Evolutionary conservation across 2,113 vertebrate genomes (phyloP).

Genomic region (Ophiodon elongatus): DNA sequence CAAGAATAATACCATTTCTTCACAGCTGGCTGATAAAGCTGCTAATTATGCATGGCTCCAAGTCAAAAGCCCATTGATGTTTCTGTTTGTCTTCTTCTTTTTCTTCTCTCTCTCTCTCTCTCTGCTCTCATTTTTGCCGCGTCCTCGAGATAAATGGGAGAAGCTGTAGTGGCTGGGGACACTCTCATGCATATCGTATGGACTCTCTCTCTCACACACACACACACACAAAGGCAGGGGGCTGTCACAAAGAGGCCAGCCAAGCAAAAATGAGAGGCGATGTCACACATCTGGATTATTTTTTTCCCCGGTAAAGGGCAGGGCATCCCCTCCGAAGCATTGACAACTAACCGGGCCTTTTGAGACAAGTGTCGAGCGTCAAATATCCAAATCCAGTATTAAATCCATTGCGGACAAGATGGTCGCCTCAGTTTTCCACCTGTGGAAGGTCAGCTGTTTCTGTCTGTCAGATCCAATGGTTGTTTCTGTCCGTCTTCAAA

Average conservation of each 20-base stretch:
- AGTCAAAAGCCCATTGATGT: constrained; percentile 65
- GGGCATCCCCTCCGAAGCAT: constrained; percentile 7
- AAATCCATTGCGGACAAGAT: constrained; percentile 33
- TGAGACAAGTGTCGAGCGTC: constrained; percentile 58
- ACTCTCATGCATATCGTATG: constrained; percentile 56
- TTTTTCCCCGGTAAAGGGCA: constrained; percentile 34
- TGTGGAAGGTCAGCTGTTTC: constrained; percentile 48
- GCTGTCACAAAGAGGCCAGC: constrained; percentile 56
- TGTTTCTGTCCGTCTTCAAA: constrained; percentile 49
- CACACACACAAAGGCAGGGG: background rate
- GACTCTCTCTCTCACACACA: constrained; percentile 20
- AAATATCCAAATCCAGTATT: constrained; percentile 9
- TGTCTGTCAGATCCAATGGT: constrained; percentile 60
- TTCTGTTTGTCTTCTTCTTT: constrained; percentile 30
- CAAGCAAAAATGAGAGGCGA: constrained; percentile 64
- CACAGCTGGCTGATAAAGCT: constrained; percentile 75
- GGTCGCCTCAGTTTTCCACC: constrained; percentile 47
- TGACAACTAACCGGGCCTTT: constrained; percentile 29
- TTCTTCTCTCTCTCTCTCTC: constrained; percentile 12
- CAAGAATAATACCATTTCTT: constrained; percentile 64
- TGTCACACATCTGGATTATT: constrained; percentile 68
- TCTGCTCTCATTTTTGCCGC: constrained; percentile 29
- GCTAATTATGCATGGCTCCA: constrained; percentile 67
- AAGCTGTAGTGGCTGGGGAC: constrained; percentile 38
- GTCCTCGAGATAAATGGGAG: constrained; percentile 52